These are phyloP conservation scores for Diceros bicornis DNA, from an alignment of 2,797 vertebrate genomes.

Conservation along the genomic window DNA sequence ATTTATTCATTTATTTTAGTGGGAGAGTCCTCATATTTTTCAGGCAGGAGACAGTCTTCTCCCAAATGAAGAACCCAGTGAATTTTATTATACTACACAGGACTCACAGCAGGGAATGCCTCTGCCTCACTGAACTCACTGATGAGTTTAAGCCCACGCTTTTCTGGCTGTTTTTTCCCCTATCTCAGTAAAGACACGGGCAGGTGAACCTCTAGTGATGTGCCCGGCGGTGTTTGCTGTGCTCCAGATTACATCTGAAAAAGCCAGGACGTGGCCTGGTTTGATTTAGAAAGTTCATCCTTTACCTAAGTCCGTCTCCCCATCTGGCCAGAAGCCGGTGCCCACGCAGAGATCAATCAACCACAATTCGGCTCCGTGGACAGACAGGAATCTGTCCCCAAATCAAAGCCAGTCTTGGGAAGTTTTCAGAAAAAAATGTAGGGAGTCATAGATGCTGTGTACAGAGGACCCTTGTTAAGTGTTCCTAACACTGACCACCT, in stretches of 20 bases:
- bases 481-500: rapidly evolving
- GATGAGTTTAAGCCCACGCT: not conserved
- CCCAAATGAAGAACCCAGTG: not conserved
- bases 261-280: not conserved
- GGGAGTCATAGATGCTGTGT: rapidly evolving
- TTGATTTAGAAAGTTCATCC: not conserved
- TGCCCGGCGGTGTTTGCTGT: not conserved
- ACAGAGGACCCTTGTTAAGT: not conserved
- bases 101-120: conserved; percentile 12
- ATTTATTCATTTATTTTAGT: not conserved
- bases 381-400: not conserved
- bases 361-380: not conserved
- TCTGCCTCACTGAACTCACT: not conserved
- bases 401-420: conserved; percentile 39
- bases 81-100: not conserved
- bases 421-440: not conserved
- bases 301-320: not conserved
- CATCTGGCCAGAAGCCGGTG: not conserved
- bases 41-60: not conserved
- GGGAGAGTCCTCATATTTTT: not conserved
- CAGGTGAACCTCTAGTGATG: not conserved
- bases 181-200: not conserved
- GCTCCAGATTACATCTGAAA: not conserved
- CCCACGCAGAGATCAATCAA: not conserved
- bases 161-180: not conserved